Evolutionary conservation across 2,888 invertebrate species (phyloP).

Genomic region (Lasius fuliginosus): DNA sequence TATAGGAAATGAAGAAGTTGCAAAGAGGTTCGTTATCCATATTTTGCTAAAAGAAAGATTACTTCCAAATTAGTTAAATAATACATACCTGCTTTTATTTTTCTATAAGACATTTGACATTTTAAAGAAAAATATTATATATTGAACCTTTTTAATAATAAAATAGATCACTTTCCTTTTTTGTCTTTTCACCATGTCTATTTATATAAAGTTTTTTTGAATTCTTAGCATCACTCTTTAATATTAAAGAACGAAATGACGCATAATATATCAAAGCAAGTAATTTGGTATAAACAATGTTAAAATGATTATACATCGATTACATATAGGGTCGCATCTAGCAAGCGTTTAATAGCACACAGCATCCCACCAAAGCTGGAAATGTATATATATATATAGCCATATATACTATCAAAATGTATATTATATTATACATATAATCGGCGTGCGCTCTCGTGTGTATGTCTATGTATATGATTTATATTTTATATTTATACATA

Average conservation of each 20-base stretch:
- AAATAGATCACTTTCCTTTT: background rate
- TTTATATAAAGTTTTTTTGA: constrained; percentile 1
- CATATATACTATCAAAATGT: no score
- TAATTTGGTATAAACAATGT: constrained; percentile 4
- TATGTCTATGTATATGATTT: no score
- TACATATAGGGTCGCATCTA: background rate
- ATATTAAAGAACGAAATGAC: constrained; percentile 14
- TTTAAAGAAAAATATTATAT: background rate
- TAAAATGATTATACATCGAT: constrained; percentile 13
- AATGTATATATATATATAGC: no score
- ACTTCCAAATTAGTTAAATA: background rate
- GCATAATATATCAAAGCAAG: constrained; percentile 16
- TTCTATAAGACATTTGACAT: background rate
- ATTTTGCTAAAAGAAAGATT: background rate
- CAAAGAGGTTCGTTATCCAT: background rate
- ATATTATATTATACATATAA: no score
- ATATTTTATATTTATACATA: no score
- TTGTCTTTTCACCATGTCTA: background rate
- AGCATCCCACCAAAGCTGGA: no score
- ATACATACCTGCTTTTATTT: background rate
- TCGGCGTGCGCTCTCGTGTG: no score
- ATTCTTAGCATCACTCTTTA: background rate
- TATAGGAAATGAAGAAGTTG: background rate
- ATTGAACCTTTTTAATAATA: background rate
- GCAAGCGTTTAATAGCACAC: no score